Conservation (phyloP, 2,797 vertebrate species). For the Siniperca undulata region DNA sequence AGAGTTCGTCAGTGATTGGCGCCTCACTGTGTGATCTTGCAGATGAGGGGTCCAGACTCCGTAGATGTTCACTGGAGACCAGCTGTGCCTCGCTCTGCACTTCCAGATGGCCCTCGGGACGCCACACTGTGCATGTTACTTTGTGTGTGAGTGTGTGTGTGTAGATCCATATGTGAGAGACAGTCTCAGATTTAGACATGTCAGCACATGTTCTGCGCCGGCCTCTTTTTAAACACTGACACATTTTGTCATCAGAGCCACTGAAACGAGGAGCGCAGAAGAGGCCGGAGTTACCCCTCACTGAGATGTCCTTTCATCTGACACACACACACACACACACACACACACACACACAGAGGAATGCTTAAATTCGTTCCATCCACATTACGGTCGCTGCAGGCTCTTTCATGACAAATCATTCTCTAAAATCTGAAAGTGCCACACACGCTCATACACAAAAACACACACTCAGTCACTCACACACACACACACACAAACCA, state of each 20-base stretch:
- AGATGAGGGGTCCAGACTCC: conserved; percentile 63
- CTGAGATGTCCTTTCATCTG: conserved; percentile 62
- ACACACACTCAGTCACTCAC: conserved; percentile 7
- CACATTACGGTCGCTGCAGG: conserved; percentile 49
- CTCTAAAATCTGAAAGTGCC: conserved; percentile 48
- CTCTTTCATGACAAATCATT: conserved; percentile 63
- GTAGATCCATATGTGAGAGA: conserved; percentile 50
- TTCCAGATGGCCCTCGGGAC: conserved; percentile 78
- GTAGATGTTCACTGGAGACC: conserved; percentile 71
- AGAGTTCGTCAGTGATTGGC: conserved; percentile 49
- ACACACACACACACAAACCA: neutral
- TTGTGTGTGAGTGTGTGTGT: conserved; percentile 17
- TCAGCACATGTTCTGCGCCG: conserved; percentile 70
- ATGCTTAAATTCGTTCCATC: conserved; percentile 56
- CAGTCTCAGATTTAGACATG: conserved; percentile 76
- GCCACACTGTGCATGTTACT: conserved; percentile 49
- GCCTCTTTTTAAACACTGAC: conserved; percentile 73
- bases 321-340: conserved; percentile 33
- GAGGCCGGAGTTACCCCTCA: conserved; percentile 54
- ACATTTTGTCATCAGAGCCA: conserved; percentile 77
- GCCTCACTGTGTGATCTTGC: conserved; percentile 59
- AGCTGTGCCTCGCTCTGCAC: conserved; percentile 75
- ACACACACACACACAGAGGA: conserved; percentile 13
- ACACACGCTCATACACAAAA: neutral
- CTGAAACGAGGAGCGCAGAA: conserved; percentile 55